phyloP scores from a whole-genome alignment of 2,113 vertebrate species.

The Hippoglossus stenolepis region DNA sequence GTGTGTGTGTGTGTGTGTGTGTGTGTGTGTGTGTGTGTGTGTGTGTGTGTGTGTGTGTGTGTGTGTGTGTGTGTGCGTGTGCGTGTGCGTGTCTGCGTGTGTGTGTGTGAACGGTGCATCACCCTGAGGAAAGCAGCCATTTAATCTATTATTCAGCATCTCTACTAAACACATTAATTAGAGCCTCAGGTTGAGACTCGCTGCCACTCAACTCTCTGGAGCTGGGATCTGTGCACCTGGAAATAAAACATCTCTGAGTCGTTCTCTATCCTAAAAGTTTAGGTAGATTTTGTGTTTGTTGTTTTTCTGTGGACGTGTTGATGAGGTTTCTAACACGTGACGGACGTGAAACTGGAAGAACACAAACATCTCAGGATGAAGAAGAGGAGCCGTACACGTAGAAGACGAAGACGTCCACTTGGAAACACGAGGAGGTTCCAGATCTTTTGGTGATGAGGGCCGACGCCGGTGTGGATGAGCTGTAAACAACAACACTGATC shows the following conservation, averaged over 20 bases:
- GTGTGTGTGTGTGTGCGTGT: not conserved
- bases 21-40: not conserved
- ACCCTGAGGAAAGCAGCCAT: constrained; percentile 47
- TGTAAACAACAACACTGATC: not conserved
- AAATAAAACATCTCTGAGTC: not conserved
- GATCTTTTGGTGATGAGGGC: no score
- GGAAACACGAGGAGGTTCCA: no score
- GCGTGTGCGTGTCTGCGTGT: constrained; percentile 9
- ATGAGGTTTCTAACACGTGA: no score
- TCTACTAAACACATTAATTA: constrained; percentile 62
- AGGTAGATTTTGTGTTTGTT: no score
- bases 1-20: not conserved
- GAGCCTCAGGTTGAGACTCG: constrained; percentile 27
- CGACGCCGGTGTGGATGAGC: no score
- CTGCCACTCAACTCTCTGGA: not conserved
- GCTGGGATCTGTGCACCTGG: not conserved
- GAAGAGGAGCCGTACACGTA: no score
- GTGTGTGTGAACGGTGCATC: not conserved
- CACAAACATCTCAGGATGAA: no score
- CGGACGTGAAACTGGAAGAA: no score
- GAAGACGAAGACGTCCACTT: no score
- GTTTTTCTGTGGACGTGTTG: not conserved
- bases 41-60: not conserved
- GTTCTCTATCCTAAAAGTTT: no score
- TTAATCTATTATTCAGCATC: constrained; percentile 67